phyloP scores from a whole-genome alignment of 2,113 vertebrate genomes.

The Cichladusa arquata region DNA sequence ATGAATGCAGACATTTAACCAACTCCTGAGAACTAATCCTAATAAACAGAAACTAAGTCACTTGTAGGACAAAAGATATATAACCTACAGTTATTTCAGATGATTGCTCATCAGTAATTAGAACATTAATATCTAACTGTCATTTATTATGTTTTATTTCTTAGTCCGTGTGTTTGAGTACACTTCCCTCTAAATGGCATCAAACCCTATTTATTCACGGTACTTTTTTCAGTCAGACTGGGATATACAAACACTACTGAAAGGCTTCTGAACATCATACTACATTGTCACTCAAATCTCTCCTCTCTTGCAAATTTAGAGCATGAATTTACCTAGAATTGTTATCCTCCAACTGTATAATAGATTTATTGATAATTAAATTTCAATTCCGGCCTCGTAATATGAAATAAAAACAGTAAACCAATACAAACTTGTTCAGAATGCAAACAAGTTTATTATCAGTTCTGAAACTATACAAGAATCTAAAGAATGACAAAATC shows the following conservation, averaged over 20 bases:
- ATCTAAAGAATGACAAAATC: background rate
- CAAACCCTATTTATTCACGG: background rate
- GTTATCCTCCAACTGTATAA: background rate
- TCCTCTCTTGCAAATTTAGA: background rate
- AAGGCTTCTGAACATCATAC: background rate
- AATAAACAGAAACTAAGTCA: background rate
- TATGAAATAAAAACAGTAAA: background rate
- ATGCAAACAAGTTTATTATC: background rate
- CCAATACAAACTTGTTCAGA: background rate
- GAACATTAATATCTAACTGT: background rate
- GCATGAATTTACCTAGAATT: background rate
- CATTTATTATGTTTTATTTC: background rate
- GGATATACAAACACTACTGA: background rate
- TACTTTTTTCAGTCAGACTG: background rate
- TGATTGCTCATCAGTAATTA: background rate
- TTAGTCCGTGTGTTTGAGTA: background rate
- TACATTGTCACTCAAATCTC: background rate
- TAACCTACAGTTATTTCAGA: background rate
- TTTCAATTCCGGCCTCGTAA: background rate
- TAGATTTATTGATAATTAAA: background rate
- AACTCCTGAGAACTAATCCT: background rate
- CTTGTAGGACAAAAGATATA: background rate
- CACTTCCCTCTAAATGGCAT: background rate
- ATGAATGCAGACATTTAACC: background rate
- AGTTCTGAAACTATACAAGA: background rate